These are phyloP conservation scores for Brotula barbata DNA, from an alignment of 2,797 vertebrate genomes.

Conservation along the genomic window DNA sequence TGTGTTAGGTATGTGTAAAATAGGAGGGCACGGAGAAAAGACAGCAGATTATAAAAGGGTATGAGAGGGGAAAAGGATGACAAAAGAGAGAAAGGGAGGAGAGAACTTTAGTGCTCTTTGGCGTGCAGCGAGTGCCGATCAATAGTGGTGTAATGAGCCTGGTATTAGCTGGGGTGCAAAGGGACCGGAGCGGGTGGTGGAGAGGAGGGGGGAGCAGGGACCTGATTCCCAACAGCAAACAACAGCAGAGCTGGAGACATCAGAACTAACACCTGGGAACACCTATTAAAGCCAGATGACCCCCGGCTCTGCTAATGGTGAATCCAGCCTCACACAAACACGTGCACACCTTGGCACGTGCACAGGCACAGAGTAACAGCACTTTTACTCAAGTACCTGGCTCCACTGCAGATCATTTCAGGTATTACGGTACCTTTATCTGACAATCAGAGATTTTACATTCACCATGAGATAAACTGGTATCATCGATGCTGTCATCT, in stretches of 20 bases:
- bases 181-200: slow-evolving; percentile 63
- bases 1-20: slow-evolving; percentile 15
- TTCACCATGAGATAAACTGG: too few species aligned
- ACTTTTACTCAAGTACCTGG: not conserved
- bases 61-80: slow-evolving; percentile 59
- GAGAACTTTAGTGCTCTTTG: slow-evolving; percentile 71
- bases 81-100: slow-evolving; percentile 58
- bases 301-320: slow-evolving; percentile 61
- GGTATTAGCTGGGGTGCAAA: slow-evolving; percentile 74
- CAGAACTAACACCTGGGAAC: slow-evolving; percentile 74
- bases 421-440: too few species aligned
- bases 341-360: slow-evolving; percentile 4
- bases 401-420: too few species aligned
- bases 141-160: slow-evolving; percentile 75
- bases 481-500: too few species aligned
- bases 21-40: slow-evolving; percentile 43
- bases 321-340: slow-evolving; percentile 49
- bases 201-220: slow-evolving; percentile 50
- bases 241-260: slow-evolving; percentile 64
- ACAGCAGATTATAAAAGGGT: slow-evolving; percentile 61
- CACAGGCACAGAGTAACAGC: not conserved
- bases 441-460: too few species aligned
- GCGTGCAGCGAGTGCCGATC: slow-evolving; percentile 68
- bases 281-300: slow-evolving; percentile 72
- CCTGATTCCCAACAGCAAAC: slow-evolving; percentile 78